Percentiles rank a stretch among this genome's conserved stretches.
Conservation (phyloP, 2,888 invertebrate genomes). For the Sceliomorpha sp. region DNA sequence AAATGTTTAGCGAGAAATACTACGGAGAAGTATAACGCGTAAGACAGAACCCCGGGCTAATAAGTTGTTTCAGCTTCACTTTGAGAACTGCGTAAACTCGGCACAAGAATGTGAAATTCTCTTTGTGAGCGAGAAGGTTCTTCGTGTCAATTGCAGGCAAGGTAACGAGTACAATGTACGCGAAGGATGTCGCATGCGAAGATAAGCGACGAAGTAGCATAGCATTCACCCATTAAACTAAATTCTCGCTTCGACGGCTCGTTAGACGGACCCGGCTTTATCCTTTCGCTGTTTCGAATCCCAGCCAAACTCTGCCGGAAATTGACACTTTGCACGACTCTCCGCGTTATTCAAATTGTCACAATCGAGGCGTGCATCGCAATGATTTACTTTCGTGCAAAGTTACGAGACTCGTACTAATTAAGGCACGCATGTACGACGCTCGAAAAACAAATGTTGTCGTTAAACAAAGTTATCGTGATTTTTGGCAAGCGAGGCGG, state of each 20-base stretch:
- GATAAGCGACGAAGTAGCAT: conserved; percentile 64
- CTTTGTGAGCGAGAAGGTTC: conserved; percentile 32
- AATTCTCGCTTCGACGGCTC: conserved; percentile 70
- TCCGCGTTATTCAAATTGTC: conserved; percentile 44
- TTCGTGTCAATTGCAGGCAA: conserved; percentile 68
- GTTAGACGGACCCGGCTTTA: conserved; percentile 64
- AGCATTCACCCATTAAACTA: conserved; percentile 67
- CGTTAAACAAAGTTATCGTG: too few relatives aligned
- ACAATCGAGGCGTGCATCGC: conserved; percentile 45
- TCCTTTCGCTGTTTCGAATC: conserved; percentile 35
- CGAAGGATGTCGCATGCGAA: conserved; percentile 60
- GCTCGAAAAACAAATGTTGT: too few relatives aligned
- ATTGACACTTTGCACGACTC: conserved; percentile 48
- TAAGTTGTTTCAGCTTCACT: conserved; percentile 39
- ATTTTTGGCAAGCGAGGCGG: too few relatives aligned
- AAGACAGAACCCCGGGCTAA: conserved; percentile 18
- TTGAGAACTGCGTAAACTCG: conserved; percentile 19
- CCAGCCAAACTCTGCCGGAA: conserved; percentile 26
- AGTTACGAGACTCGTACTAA: conserved; percentile 27
- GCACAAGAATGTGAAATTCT: conserved; percentile 35
- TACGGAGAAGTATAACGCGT: conserved; percentile 18
- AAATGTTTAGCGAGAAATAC: conserved; percentile 1
- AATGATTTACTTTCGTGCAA: conserved; percentile 42
- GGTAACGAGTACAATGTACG: conserved; percentile 64
- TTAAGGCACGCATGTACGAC: conserved; percentile 23